Evolutionary conservation across 2,888 invertebrate species (phyloP).

Genomic region (Bursaphelenchus okinawaensis): DNA sequence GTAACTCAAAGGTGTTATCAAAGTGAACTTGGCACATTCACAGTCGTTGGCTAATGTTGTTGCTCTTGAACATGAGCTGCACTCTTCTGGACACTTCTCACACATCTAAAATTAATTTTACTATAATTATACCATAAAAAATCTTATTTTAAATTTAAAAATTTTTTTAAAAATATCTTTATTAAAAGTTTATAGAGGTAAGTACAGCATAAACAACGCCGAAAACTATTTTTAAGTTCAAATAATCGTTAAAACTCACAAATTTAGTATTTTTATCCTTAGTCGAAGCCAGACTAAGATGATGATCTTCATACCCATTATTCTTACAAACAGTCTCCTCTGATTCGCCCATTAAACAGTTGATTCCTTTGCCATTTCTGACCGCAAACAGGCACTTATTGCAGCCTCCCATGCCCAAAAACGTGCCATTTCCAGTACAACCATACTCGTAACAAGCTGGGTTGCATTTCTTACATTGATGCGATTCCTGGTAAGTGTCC

Average conservation of each 20-base stretch:
- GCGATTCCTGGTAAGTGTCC: slow-evolving; percentile 20
- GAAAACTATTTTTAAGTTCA: background rate
- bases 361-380: slow-evolving; percentile 62
- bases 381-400: slow-evolving; percentile 84
- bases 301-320: slow-evolving; percentile 15
- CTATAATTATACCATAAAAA: too few species aligned
- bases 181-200: too few species aligned
- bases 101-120: slow-evolving; percentile 33
- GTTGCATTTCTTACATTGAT: slow-evolving; percentile 32
- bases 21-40: slow-evolving; percentile 16
- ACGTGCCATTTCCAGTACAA: slow-evolving; percentile 80
- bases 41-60: slow-evolving; percentile 7
- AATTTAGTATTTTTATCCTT: slow-evolving; percentile 13
- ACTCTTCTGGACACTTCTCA: slow-evolving; percentile 31
- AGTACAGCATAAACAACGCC: too few species aligned
- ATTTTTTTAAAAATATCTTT: too few species aligned
- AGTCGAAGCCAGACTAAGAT: slow-evolving; percentile 5
- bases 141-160: too few species aligned
- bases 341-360: slow-evolving; percentile 17
- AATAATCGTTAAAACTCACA: slow-evolving; percentile 12
- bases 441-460: slow-evolving; percentile 31
- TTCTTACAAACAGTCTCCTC: slow-evolving; percentile 16
- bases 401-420: slow-evolving; percentile 77
- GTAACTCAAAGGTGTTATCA: background rate
- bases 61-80: slow-evolving; percentile 28